Percentiles rank a stretch among this genome's conserved stretches.
Conservation (phyloP, 2,113 vertebrate genomes). For the Cariama cristata region DNA sequence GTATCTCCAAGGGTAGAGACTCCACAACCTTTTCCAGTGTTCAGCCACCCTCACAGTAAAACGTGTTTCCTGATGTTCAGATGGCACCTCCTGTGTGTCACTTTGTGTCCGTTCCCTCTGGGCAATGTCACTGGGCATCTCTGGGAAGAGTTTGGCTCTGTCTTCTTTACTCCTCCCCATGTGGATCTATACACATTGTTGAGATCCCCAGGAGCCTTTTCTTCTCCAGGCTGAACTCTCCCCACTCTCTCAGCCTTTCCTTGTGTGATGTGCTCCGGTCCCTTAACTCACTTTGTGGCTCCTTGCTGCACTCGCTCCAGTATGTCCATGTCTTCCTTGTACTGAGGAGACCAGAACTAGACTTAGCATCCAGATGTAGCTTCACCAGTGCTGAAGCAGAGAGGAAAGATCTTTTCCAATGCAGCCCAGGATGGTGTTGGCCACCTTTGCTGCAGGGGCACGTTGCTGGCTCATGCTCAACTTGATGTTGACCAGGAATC, state of each 20-base stretch:
- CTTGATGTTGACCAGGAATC: not conserved
- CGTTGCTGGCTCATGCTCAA: not conserved
- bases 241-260: not conserved
- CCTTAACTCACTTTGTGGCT: not conserved
- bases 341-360: not conserved
- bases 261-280: accelerated
- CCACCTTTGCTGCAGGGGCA: not conserved
- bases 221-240: not conserved
- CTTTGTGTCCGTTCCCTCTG: not conserved
- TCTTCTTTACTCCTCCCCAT: not conserved
- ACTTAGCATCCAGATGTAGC: not conserved
- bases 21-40: not conserved
- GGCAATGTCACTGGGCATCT: not conserved
- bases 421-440: not conserved
- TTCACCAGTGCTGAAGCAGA: not conserved
- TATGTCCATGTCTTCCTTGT: not conserved
- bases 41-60: not conserved
- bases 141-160: not conserved
- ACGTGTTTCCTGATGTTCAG: not conserved
- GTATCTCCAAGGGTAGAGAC: not conserved
- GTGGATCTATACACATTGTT: not conserved
- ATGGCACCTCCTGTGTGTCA: not conserved
- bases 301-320: not conserved
- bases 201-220: not conserved
- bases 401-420: not conserved